Conservation (phyloP, 1,140 invertebrate genomes). For the Dendrolimus punctatus region DNA sequence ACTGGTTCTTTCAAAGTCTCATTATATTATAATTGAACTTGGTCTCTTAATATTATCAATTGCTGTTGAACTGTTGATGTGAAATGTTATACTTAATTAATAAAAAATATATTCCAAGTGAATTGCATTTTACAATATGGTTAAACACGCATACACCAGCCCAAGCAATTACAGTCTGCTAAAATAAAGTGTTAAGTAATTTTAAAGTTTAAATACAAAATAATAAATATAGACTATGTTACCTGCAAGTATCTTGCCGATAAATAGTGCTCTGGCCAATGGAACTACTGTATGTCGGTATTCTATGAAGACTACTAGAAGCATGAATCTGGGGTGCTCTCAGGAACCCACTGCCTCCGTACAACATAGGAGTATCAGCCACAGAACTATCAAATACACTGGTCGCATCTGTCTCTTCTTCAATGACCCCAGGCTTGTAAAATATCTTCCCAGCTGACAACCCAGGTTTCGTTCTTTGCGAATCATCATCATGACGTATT, state of each 20-base stretch:
- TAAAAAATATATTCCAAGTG: too few relatives aligned
- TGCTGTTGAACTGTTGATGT: too few relatives aligned
- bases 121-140: too few relatives aligned
- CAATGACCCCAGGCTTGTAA: conserved; percentile 63
- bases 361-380: conserved; percentile 58
- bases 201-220: neutral
- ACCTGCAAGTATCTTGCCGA: conserved; percentile 66
- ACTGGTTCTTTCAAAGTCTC: too few relatives aligned
- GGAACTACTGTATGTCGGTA: conserved; percentile 66
- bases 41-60: too few relatives aligned
- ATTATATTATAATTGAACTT: too few relatives aligned
- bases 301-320: conserved; percentile 58
- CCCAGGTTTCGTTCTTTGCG: conserved; percentile 28
- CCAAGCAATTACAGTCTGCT: too few relatives aligned
- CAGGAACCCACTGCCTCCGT: conserved; percentile 38
- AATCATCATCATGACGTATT: conserved; percentile 37
- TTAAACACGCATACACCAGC: too few relatives aligned
- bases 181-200: too few relatives aligned
- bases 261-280: conserved; percentile 62
- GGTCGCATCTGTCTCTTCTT: conserved; percentile 65
- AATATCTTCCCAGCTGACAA: conserved; percentile 56
- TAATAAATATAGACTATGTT: conserved; percentile 6
- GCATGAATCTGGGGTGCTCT: conserved; percentile 48
- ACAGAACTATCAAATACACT: conserved; percentile 59
- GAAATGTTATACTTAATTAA: too few relatives aligned